These are phyloP conservation scores for Epicauta chinensis DNA, from an alignment of 1,140 invertebrate species.

Conservation along the genomic window DNA sequence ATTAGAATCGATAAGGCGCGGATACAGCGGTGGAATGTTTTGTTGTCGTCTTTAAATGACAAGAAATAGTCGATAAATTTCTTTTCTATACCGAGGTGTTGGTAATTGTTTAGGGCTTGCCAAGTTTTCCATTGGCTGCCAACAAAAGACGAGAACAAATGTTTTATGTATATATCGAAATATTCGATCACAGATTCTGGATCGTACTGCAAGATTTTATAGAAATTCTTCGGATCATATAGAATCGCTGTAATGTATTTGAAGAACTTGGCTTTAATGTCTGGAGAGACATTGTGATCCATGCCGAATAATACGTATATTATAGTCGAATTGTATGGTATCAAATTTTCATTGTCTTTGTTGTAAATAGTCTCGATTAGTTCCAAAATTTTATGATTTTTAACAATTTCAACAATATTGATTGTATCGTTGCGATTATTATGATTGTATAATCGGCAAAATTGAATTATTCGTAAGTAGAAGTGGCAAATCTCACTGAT, in stretches of 20 bases:
- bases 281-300: too few species aligned
- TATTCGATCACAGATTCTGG: slow-evolving; percentile 1
- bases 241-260: too few species aligned
- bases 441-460: slow-evolving; percentile 1
- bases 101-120: neutral
- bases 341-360: neutral
- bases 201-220: slow-evolving; percentile 2
- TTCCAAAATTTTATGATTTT: neutral
- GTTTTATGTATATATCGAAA: neutral
- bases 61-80: neutral
- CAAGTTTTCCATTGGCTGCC: neutral
- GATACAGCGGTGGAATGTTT: neutral
- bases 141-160: neutral
- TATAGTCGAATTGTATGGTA: too few species aligned
- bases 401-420: neutral
- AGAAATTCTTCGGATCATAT: neutral
- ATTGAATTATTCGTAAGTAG: neutral
- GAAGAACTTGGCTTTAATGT: too few species aligned
- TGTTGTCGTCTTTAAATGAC: neutral
- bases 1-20: neutral
- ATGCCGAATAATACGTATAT: too few species aligned
- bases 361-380: neutral
- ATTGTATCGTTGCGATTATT: neutral
- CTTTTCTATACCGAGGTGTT: neutral
- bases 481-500: too few species aligned